Base-by-base conservation (phyloP, 2,113 vertebrate genomes). In the Aptenodytes forsteri region DNA sequence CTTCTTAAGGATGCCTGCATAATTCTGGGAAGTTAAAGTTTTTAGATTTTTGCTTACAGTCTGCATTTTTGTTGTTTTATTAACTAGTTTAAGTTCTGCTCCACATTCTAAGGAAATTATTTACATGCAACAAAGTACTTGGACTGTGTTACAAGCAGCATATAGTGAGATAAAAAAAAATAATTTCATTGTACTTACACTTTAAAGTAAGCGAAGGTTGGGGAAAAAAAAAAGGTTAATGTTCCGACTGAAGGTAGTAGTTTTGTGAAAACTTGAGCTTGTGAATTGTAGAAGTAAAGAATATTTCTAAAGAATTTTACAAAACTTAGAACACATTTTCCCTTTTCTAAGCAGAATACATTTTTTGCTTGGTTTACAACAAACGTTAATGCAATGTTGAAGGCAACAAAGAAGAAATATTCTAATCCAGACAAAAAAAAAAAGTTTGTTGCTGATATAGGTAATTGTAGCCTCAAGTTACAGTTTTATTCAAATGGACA, bases 241-340 rank as follows among this genome's bases (percentile, higher is more conserved):
- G 3, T 49, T 62, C 18, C 69, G 20, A n/a, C 0, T 2, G 2
- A 49, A 7, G 7, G 11, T 2, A 56, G 16, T 78, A 40, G 8
- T 52, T 66, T 58, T 56, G 34, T 65, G 36, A 87, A 82, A 90
- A 66, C 3, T 10, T 10, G 12, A 77, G 34, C 8, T 88, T 65
- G 12, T 49, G 36, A 67, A 17, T 38, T 36, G 5, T 50, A 77
- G 25, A 67, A 92, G 10, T 80, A 52, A 64, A 59, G 10, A 56
- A 3, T 34, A 38, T 42, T 95, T 79, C 42, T 46, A 7, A 80
- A 55, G 5, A 6, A 10, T 73, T 85, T 85, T 50, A 52, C 5
- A 55, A 66, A 79, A 52, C 11, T 34, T 29, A 10, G 6, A 59
- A 65, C 18, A 8, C 2, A 16, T 32, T 80, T 93, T 61, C 18